A percentile compares a stretch with the other conserved stretches of the same genome.
These are phyloP conservation scores for Buteo buteo DNA, from an alignment of 2,113 vertebrate species.

Conservation along the genomic window DNA sequence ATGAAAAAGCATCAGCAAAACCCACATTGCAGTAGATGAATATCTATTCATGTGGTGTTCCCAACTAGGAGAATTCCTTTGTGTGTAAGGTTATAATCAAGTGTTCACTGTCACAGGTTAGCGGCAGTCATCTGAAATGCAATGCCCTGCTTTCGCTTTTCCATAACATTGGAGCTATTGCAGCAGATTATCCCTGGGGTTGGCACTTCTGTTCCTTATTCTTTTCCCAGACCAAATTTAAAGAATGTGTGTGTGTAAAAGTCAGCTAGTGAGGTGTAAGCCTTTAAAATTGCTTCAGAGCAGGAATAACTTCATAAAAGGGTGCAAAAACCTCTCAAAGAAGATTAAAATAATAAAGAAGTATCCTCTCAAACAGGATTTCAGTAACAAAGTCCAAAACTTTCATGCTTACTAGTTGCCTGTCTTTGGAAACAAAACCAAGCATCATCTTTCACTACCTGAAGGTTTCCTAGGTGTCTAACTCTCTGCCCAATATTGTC, in stretches of 20 bases:
- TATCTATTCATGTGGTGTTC: background rate
- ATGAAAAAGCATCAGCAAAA: background rate
- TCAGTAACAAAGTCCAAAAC: background rate
- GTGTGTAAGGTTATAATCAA: background rate
- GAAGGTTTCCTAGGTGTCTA: background rate
- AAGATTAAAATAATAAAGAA: background rate
- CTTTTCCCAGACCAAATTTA: background rate
- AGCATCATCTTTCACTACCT: background rate
- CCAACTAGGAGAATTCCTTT: background rate
- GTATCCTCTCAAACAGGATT: background rate
- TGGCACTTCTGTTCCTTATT: background rate
- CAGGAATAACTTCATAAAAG: background rate
- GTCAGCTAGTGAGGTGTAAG: background rate
- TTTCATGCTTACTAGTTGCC: background rate
- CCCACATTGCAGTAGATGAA: background rate
- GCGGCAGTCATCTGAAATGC: background rate
- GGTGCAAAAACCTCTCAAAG: background rate
- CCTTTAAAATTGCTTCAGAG: background rate
- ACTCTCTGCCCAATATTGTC: background rate
- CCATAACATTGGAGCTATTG: background rate
- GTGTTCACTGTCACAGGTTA: background rate
- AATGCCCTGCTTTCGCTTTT: background rate
- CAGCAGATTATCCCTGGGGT: background rate
- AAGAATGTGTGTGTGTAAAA: background rate
- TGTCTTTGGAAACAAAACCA: background rate